Evolutionary conservation across 2,888 invertebrate genomes (phyloP).

Genomic region (Coenonympha glycerion): DNA sequence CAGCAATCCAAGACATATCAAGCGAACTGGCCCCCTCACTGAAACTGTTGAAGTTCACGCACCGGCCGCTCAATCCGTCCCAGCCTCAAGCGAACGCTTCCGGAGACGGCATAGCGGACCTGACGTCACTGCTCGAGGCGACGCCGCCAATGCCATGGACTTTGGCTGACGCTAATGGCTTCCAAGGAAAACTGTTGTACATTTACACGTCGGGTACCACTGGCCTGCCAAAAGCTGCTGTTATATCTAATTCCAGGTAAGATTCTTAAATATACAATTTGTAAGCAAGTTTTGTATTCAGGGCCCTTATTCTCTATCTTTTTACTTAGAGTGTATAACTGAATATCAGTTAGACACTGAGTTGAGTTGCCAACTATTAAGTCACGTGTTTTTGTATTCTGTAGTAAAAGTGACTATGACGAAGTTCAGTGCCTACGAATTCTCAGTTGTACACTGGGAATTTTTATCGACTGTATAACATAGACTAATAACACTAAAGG

Average conservation of each 20-base stretch:
- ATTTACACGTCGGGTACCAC: slow-evolving; percentile 99
- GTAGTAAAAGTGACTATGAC: no score
- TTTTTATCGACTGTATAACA: no score
- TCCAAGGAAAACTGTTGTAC: slow-evolving; percentile 89
- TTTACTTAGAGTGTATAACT: no score
- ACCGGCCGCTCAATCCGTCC: slow-evolving; percentile 45
- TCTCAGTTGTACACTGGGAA: no score
- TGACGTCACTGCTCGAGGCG: slow-evolving; percentile 76
- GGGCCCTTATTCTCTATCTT: no score
- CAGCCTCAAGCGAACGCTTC: slow-evolving; percentile 34
- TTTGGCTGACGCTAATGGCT: slow-evolving; percentile 77
- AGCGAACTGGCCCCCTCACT: slow-evolving; percentile 80
- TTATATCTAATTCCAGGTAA: slow-evolving; percentile 94
- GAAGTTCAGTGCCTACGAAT: no score
- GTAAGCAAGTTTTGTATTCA: no score
- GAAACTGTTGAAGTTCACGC: slow-evolving; percentile 78
- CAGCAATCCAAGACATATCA: slow-evolving; percentile 82
- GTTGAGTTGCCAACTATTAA: no score
- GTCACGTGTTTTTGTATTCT: no score
- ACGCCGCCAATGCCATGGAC: slow-evolving; percentile 75
- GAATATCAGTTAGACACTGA: no score
- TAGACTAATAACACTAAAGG: no score
- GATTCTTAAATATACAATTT: no score
- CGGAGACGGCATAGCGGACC: slow-evolving; percentile 71
- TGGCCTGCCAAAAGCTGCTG: slow-evolving; percentile 97